Evolutionary conservation across 2,888 invertebrate species (phyloP).

Genomic region (Conus canariensis): DNA sequence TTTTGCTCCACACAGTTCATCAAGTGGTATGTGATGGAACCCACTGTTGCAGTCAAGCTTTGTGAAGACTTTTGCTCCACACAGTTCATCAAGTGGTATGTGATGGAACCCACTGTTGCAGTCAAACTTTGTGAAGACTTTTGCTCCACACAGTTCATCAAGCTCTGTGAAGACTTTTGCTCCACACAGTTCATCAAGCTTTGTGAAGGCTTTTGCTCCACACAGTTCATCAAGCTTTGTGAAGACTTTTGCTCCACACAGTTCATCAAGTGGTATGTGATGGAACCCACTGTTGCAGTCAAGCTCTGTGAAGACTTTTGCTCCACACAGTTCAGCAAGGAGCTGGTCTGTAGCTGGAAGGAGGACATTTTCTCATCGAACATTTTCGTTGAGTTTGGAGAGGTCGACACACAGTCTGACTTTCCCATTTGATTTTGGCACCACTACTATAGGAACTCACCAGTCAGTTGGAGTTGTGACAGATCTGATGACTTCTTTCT

Average conservation of each 20-base stretch:
- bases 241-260: too few relatives aligned
- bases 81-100: too few relatives aligned
- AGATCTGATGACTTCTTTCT: neutral
- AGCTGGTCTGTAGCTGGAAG: conserved; percentile 5
- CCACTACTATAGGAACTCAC: neutral
- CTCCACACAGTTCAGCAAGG: neutral
- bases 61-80: neutral
- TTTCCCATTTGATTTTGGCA: neutral
- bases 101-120: too few relatives aligned
- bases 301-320: conserved; percentile 12
- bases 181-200: too few relatives aligned
- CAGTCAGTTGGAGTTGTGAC: conserved; percentile 26
- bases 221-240: too few relatives aligned
- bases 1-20: too few relatives aligned
- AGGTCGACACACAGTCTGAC: conserved; percentile 2
- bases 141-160: neutral
- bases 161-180: too few relatives aligned
- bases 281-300: conserved; percentile 23
- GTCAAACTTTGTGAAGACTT: too few relatives aligned
- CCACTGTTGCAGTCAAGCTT: conserved; percentile 31
- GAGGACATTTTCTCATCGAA: neutral
- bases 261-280: conserved; percentile 9
- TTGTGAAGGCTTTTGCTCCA: too few relatives aligned
- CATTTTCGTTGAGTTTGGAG: neutral
- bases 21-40: conserved; percentile 6